These are phyloP conservation scores for Ceratina australensis DNA, from an alignment of 1,140 invertebrate species.

Conservation along the genomic window DNA sequence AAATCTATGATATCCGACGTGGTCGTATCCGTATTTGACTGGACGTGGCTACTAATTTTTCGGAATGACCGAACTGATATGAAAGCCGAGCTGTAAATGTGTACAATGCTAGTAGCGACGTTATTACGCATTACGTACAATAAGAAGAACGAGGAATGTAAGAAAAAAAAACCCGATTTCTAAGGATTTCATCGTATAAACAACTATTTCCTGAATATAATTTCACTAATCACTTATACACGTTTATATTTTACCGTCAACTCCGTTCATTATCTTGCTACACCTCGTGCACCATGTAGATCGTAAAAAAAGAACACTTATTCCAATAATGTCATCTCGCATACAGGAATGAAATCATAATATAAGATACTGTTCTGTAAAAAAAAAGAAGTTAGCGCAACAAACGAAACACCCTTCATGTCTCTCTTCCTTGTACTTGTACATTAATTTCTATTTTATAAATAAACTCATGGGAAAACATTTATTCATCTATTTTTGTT, in stretches of 20 bases:
- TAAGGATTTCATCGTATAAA: slow-evolving; percentile 26
- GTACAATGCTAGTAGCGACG: slow-evolving; percentile 37
- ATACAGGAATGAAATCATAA: slow-evolving; percentile 17
- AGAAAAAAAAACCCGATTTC: slow-evolving; percentile 41
- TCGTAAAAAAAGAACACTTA: background rate
- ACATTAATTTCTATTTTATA: slow-evolving; percentile 66
- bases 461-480: slow-evolving; percentile 57
- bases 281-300: slow-evolving; percentile 17
- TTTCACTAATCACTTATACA: slow-evolving; percentile 28
- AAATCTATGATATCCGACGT: background rate
- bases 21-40: slow-evolving; percentile 43
- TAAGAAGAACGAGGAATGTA: slow-evolving; percentile 12
- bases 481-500: slow-evolving; percentile 7
- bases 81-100: slow-evolving; percentile 40
- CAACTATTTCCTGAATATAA: background rate
- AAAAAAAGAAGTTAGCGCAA: slow-evolving; percentile 2
- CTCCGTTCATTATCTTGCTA: slow-evolving; percentile 20
- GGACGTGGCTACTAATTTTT: slow-evolving; percentile 32
- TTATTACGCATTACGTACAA: slow-evolving; percentile 9
- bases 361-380: slow-evolving; percentile 13
- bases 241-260: slow-evolving; percentile 23
- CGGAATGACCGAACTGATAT: slow-evolving; percentile 16
- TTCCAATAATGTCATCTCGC: slow-evolving; percentile 8
- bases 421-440: slow-evolving; percentile 54
- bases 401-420: slow-evolving; percentile 36